Evolutionary conservation across 2,888 invertebrate genomes (phyloP).

Genomic region (Campoletis raptor): DNA sequence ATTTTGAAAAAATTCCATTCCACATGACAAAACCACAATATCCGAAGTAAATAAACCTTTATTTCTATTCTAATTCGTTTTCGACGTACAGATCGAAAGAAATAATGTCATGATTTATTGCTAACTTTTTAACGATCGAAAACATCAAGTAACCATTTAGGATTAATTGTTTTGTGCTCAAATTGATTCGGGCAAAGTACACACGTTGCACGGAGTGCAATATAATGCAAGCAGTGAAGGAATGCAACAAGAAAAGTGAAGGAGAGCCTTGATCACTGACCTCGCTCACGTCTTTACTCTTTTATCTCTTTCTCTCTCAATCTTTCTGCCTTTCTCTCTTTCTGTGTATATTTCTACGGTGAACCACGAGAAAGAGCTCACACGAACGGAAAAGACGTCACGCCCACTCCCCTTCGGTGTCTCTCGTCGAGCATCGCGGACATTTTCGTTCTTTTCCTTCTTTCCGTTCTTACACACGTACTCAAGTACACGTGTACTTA

Average conservation of each 20-base stretch:
- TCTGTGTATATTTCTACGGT: slow-evolving; percentile 40
- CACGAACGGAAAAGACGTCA: slow-evolving; percentile 67
- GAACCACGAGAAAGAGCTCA: slow-evolving; percentile 51
- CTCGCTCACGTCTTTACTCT: slow-evolving; percentile 77
- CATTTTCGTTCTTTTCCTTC: slow-evolving; percentile 62
- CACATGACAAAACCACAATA: neutral
- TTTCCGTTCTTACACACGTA: slow-evolving; percentile 37
- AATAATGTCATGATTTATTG: neutral
- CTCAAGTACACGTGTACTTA: slow-evolving; percentile 17
- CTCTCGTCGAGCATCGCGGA: slow-evolving; percentile 54
- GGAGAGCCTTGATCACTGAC: slow-evolving; percentile 78
- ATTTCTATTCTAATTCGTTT: neutral
- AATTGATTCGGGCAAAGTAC: slow-evolving; percentile 63
- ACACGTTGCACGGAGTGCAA: slow-evolving; percentile 53
- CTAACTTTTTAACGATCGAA: slow-evolving; percentile 1
- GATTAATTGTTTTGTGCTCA: slow-evolving; percentile 43
- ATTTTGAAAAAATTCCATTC: neutral
- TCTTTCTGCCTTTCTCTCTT: slow-evolving; percentile 38
- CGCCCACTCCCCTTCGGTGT: slow-evolving; percentile 62
- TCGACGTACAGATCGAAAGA: neutral
- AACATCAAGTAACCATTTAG: slow-evolving; percentile 4
- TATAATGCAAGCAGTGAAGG: slow-evolving; percentile 59
- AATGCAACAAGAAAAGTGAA: slow-evolving; percentile 68
- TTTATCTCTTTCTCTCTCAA: slow-evolving; percentile 49
- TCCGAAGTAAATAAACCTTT: neutral